Evolutionary conservation across 37 sponge, comb jelly and placozoan species (phyloP).

Genomic region (Beroe ovata): DNA sequence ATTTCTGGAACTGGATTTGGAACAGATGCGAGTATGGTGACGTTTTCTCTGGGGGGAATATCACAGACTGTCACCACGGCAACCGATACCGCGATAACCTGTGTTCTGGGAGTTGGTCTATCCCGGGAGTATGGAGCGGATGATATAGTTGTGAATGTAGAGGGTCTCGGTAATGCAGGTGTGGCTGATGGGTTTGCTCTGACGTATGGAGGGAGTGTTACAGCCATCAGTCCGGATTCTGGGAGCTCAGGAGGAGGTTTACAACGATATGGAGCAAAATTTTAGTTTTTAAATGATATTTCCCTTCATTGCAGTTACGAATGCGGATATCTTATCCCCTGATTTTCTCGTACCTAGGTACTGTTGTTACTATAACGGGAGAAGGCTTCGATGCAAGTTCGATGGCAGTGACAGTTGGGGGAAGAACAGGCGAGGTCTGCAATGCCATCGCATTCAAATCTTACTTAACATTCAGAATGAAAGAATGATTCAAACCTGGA

Average conservation of each 20-base stretch:
- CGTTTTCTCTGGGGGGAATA: neutral
- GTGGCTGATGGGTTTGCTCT: neutral
- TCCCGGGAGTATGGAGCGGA: neutral
- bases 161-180: conserved; percentile 12
- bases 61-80: conserved; percentile 20
- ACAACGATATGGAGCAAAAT: neutral
- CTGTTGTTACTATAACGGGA: conserved; percentile 46
- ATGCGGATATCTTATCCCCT: no score
- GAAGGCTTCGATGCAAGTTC: neutral
- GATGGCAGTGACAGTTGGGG: neutral
- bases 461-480: no score
- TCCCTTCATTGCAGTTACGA: no score
- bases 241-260: conserved; percentile 44
- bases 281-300: neutral
- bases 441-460: no score
- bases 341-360: neutral
- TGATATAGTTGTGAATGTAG: conserved; percentile 43
- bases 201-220: neutral
- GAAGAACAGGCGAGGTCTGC: neutral
- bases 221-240: neutral
- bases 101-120: neutral
- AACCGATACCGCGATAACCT: neutral
- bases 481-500: no score
- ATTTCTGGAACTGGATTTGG: conserved; percentile 40
- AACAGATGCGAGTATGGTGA: neutral